Base-by-base conservation (phyloP, 2,888 invertebrate species). In the Silvanus unidentatus region DNA sequence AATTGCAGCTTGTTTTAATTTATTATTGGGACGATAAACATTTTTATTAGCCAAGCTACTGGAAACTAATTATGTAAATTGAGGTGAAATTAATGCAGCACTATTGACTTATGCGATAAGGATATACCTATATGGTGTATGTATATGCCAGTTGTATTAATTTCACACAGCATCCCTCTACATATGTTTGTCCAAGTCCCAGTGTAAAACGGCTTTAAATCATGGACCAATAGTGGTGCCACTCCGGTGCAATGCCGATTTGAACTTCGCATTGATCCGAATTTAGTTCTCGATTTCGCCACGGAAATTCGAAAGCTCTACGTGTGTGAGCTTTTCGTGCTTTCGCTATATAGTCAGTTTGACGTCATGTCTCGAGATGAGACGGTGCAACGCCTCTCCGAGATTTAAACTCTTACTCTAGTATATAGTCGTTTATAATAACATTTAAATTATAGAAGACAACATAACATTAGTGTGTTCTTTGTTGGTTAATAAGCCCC, bases 351-450 rank as follows among this genome's bases (percentile, higher is more conserved):
- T 15, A 11, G 54, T 60, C 61, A 69, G 69, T 69, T 65, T 69
- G 68, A 68, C 69, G 69, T 69, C 67, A 68, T 58, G 65, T 57
- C 62, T 60, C 65, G 62, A 51, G 55, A 53, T 51, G 62, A 55
- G 63, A 63, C 53, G 58, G 63, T 55, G 64, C 57, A 56, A 60
- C 52, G 50, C 47, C 50, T 55, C 48, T 45, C 43, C 49, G 51
- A 42, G 48, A 41, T 47, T 22, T 22, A 8, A 22, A 8, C 22
- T 22, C 22, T 50, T 49, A 44, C 8, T 22, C 3, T 50, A 44
- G 45, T 54, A 59, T 54, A 52, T 55, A 58, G 59, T 57, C 61
- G 60, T 52, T 54, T 41, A 52, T 52, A 47, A 52, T 47, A 53
- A 22, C 4, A 5, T 5, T 22, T 5, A 22, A 22, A 22, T 22